These are phyloP conservation scores for Lontra canadensis DNA, from an alignment of 2,113 vertebrate genomes.

Conservation along the genomic window DNA sequence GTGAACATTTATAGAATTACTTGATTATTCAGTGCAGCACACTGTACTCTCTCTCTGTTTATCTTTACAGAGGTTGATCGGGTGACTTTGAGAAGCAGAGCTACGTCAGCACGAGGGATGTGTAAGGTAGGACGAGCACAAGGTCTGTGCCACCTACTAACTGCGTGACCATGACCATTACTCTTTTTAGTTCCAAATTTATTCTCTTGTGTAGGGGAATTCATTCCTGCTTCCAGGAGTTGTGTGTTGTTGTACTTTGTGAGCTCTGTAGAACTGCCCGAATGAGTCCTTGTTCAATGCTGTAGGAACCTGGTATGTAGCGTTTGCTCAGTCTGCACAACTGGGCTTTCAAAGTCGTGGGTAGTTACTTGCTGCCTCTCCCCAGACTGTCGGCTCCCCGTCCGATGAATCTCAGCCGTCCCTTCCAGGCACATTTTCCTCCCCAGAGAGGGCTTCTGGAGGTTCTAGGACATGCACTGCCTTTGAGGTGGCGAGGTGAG, in stretches of 20 bases:
- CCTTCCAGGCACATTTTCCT: not conserved
- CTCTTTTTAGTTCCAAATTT: not conserved
- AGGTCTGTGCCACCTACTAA: not conserved
- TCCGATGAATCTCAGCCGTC: not conserved
- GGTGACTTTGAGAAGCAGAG: not conserved
- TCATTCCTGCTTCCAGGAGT: not conserved
- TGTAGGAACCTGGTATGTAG: too few species aligned
- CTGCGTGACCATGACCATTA: not conserved
- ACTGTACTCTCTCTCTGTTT: fast-evolving
- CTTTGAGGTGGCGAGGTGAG: not conserved
- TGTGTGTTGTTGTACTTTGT: not conserved
- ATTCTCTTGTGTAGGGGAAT: not conserved
- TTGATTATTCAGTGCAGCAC: not conserved
- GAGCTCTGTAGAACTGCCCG: not conserved
- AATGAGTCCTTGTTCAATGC: not conserved
- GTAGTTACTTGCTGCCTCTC: not conserved
- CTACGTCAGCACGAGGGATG: not conserved
- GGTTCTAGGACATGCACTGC: not conserved
- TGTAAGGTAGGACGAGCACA: not conserved
- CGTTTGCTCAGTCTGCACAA: not conserved
- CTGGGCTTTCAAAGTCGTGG: not conserved
- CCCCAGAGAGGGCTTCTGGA: not conserved
- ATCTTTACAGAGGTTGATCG: too few species aligned
- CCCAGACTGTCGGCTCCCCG: not conserved
- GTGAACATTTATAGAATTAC: not conserved